Base-by-base conservation (phyloP, 2,888 invertebrate genomes). In the Onthophagus sagittarius region DNA sequence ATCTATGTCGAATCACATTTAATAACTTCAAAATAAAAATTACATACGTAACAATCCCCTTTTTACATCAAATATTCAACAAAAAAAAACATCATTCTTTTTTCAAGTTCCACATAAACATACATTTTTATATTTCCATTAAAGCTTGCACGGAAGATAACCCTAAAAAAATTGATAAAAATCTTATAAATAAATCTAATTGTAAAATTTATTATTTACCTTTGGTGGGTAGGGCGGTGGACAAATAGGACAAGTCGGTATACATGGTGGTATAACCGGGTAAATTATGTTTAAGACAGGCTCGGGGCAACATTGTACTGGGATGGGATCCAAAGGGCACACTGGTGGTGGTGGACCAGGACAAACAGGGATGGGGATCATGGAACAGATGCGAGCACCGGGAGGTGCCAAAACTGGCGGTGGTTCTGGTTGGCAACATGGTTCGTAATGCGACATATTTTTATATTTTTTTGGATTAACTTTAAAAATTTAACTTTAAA, bases 221-320 rank as follows among this genome's bases (percentile, higher is more conserved):
- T 32, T n/a, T 23, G 67, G 67, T 23, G 67, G 67, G 31, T 23
- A 67, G 23, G 67, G 67, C 6, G 67, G 67, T 67, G 67, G 67
- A 31, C 67, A 67, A 9, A 3, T 6, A 3, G 67, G 67, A 67
- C 67, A 67, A 7, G 67, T 67, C 15, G 67, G 77, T 67, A 78
- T 77, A 67, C 77, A 77, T 11, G 77, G 75, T 53, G 72, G 73
- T 11, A 75, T 73, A 15, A 77, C 76, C 6, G 77, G 77, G 15
- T 62, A 71, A 62, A 75, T 69, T 11, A 75, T 71, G 63, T 73
- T 73, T 32, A 62, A 73, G 4, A 73, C 75, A 5, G 79, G 78
- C 53, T 79, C 78, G 32, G 79, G 79, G 70, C 77, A 77, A 72
- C 77, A 77, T 15, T 79, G 79, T 11, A 79, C 78, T 32, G 74